Evolutionary conservation across 2,797 vertebrate species (phyloP), one percentile per base, ranked within the genome.

Genomic region (Melopsittacus undulatus): DNA sequence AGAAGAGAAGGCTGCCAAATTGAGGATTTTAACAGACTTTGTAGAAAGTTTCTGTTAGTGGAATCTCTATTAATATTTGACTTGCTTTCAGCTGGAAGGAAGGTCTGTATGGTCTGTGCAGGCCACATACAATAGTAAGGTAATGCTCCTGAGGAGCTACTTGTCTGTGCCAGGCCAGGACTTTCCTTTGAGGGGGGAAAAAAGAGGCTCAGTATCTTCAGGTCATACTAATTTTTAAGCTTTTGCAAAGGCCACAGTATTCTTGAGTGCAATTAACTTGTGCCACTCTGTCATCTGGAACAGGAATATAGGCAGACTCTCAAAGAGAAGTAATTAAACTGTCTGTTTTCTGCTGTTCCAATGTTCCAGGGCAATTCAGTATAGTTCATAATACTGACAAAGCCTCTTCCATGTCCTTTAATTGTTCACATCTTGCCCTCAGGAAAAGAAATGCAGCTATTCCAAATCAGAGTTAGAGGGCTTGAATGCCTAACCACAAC

Each of bases 101-200:
- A 36, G 20, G 5, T 48, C 13, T 48, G 2, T 40, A 5, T 45
- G 23, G 15, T 42, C 48, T 70, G 20, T 2, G 3, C 32, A 75
- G 51, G 46, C 43, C n/a, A 7, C 2, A 1, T 90, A 2, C 0
- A 1, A 26, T 64, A 34, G 32, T 56, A 51, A 24, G 6, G 14
- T 64, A 21, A 12, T 15, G 9, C 13, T 87, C 67, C 40, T 34
- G 10, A 46, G 40, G 21, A 51, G 36, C 3, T 72, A 10, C 13
- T 64, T 54, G 18, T 75, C 10, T 3, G 1, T 78, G 48, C 20
- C 5, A 70, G 56, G 30, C 19, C 23, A 48, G 23, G 23, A 38
- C 16, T 75, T 66, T 49, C 8, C 20, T 87, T 43, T 67, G 18
- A 46, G 13, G 40, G 16, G 11, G 5, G 2, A 15, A 36, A 38